phyloP scores from a whole-genome alignment of 2,888 invertebrate species.

The Physocephala rufipes region DNA sequence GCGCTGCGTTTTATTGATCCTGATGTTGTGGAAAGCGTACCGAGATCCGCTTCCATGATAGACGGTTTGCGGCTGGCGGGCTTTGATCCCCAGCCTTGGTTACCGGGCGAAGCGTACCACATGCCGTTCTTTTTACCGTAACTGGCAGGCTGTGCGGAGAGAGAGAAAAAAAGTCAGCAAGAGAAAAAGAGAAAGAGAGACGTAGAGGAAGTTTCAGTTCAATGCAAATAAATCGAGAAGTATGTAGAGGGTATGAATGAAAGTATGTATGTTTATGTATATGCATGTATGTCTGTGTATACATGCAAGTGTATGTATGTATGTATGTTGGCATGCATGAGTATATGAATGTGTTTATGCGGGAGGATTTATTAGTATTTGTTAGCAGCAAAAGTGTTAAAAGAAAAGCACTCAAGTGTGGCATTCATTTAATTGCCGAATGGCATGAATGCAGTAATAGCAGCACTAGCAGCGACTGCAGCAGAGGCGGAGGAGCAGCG shows the following conservation, averaged over 20 bases:
- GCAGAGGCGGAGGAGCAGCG: no score
- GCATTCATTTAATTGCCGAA: slow-evolving; percentile 58
- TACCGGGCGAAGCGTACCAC: slow-evolving; percentile 78
- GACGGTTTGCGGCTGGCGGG: slow-evolving; percentile 83
- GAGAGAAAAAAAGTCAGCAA: slow-evolving; percentile 10
- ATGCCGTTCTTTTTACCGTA: slow-evolving; percentile 91
- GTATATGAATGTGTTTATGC: no score
- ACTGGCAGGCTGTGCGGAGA: slow-evolving; percentile 76
- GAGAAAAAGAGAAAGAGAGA: slow-evolving; percentile 2
- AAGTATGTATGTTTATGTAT: background rate
- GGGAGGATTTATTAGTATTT: slow-evolving; percentile 37
- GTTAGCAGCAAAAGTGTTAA: slow-evolving; percentile 40
- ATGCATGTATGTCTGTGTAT: background rate
- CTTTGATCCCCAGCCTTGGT: slow-evolving; percentile 71
- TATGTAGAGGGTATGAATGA: background rate
- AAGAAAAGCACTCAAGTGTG: slow-evolving; percentile 53
- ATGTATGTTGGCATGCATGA: slow-evolving; percentile 1
- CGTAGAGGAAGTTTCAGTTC: background rate
- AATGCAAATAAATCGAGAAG: slow-evolving; percentile 1
- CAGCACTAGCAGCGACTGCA: no score
- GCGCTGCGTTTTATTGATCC: slow-evolving; percentile 78
- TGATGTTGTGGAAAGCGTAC: slow-evolving; percentile 73
- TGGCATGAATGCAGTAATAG: slow-evolving; percentile 45
- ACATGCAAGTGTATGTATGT: slow-evolving; percentile 3
- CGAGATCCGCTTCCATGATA: slow-evolving; percentile 79